Evolutionary conservation across 2,888 invertebrate species (phyloP), one percentile per base, ranked within the genome.

Genomic region (Lithophane leautieri): DNA sequence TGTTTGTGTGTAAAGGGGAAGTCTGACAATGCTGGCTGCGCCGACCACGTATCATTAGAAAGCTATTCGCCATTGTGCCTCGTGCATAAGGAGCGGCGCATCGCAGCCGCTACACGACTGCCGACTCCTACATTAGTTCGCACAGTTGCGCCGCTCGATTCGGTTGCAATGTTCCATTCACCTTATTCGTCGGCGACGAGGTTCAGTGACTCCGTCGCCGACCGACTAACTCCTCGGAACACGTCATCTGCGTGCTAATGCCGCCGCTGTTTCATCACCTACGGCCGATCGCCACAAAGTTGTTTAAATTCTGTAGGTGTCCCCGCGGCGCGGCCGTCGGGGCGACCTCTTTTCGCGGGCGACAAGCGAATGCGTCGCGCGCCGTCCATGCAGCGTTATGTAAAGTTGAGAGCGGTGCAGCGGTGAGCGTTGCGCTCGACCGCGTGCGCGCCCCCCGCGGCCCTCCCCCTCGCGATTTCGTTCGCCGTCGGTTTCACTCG

Each of bases 81-180:
- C 72, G 91, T 92, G 91, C 91, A 91, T 91, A 92, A 92, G 94
- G 92, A 93, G 93, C 90, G 93, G 87, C 87, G 88, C 87, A 90
- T 85, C 88, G 90, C 88, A 88, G 89, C 88, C 86, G 85, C 87
- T 86, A 86, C 88, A 75, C 86, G 87, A 81, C 76, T 78, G 83
- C 85, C 90, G 86, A 85, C 92, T 92, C 90, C 92, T 91, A 91
- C 93, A 92, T 86, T 86, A 88, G 90, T 82, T 85, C 83, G 87
- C 87, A 88, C 85, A 83, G 89, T 90, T 89, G 91, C 91, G 90
- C 88, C 91, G 91, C 92, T 90, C 92, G 92, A 91, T 93, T 94
- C 93, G 95, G 93, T 92, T 94, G 96, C 95, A 95, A 93, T 93
- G 95, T 95, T 95, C 95, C 96, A 95, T 95, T 96, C 96, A 96